Base-by-base conservation (phyloP, 2,797 vertebrate genomes). In the Pipistrellus nathusii region DNA sequence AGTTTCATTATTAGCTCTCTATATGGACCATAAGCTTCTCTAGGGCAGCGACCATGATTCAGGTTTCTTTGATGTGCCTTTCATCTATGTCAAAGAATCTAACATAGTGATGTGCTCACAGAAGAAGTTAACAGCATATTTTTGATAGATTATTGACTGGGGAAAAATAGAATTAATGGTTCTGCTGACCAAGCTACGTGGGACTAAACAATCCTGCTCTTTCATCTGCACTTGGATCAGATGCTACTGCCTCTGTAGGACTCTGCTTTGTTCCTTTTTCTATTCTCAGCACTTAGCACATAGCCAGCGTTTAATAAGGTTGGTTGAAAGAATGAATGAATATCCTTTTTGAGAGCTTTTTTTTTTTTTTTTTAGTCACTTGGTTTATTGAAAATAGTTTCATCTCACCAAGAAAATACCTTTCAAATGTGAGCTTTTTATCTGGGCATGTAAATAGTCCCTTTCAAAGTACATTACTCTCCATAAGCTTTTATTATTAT, bases 381-480 rank as follows among this genome's bases (percentile, higher is more conserved):
- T 73, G 2, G 1, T 88, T 97, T 96, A 66, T 87, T 78, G 89
- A 82, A 81, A 97, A 92, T 81, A 80, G 8, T 44, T 90, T 95
- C 95, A 53, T 82, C 59, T 75, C 6, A 95, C 48, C 68, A 91
- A 69, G 35, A 89, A 97, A 95, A 20, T 27, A 59, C 44, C 23
- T 94, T 96, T 86, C 71, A 95, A 78, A 18, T 75, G 71, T 5
- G 4, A 92, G 59, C n/a, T 94, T 97, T 96, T 95, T 48, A 92
- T 85, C 46, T 57, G 66, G 7, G 0, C 9, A 62, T 94, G 94
- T 94, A 97, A 96, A 97, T 93, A 94, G 7, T 87, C 15, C 8
- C 83, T 96, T 97, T 97, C 76, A 96, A 97, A 96, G 35, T 62
- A 84, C 35, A 82, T 94, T 97, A 92, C 84, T 96, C 25, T 97